Conservation (phyloP, 1,140 invertebrate genomes). For the Macrosteles quadrilineatus region DNA sequence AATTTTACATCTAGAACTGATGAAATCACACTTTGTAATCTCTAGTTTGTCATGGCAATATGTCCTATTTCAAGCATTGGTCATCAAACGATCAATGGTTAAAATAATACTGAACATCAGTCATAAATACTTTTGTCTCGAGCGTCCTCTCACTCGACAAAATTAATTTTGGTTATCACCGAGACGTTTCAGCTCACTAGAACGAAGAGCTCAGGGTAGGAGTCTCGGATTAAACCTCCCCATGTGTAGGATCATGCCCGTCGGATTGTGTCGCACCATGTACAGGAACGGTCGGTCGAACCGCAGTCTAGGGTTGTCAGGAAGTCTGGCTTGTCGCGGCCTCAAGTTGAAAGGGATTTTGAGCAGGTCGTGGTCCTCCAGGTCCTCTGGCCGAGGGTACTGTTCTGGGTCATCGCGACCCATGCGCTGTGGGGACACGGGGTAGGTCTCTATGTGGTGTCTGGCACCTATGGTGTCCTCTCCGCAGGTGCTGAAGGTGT, state of each 20-base stretch:
- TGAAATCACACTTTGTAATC: neutral
- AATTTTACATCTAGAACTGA: neutral
- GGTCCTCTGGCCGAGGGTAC: neutral
- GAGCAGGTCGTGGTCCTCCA: constrained; percentile 27
- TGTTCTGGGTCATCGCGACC: constrained; percentile 30
- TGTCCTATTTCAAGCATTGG: constrained; percentile 31
- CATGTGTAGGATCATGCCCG: constrained; percentile 81
- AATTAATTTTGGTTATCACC: neutral
- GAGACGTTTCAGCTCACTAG: neutral
- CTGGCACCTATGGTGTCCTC: constrained; percentile 69
- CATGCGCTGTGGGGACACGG: constrained; percentile 58
- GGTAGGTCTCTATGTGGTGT: constrained; percentile 78
- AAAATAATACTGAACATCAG: constrained; percentile 33
- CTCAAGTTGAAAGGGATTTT: constrained; percentile 62
- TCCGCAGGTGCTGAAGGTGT: constrained; percentile 76
- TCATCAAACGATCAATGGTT: constrained; percentile 29
- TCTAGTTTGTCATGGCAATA: constrained; percentile 22
- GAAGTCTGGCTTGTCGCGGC: constrained; percentile 67
- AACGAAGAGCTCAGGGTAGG: constrained; percentile 55
- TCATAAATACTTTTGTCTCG: neutral
- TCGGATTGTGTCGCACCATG: constrained; percentile 83
- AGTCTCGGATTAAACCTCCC: constrained; percentile 81
- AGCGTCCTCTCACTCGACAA: constrained; percentile 13
- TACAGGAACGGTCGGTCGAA: constrained; percentile 84
- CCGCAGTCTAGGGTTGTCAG: constrained; percentile 69